phyloP scores from a whole-genome alignment of 2,888 invertebrate genomes.

The Taphrorychus bicolor region DNA sequence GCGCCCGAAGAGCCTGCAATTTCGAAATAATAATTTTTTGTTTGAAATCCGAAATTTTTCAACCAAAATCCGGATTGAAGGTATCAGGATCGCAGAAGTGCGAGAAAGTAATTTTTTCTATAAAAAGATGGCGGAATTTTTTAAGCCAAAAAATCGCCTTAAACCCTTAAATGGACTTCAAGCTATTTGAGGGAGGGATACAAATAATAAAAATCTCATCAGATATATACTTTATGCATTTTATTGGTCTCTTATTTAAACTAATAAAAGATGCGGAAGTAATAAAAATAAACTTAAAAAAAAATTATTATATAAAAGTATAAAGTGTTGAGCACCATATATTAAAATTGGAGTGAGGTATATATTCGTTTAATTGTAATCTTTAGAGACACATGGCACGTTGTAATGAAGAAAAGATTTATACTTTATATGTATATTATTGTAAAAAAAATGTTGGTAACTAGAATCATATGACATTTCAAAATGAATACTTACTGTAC shows the following conservation, averaged over 20 bases:
- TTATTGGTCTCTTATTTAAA: slow-evolving; percentile 1
- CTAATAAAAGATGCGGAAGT: slow-evolving; percentile 25
- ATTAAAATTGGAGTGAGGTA: slow-evolving; percentile 42
- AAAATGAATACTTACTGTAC: slow-evolving; percentile 2
- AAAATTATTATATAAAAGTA: slow-evolving; percentile 39
- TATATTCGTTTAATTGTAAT: slow-evolving; percentile 38
- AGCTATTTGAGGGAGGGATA: no score
- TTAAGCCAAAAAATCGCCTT: no score
- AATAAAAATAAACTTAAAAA: slow-evolving; percentile 34
- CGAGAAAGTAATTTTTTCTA: no score
- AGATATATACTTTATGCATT: slow-evolving; percentile 3
- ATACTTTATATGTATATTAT: slow-evolving; percentile 7
- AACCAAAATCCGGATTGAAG: no score
- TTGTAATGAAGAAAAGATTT: slow-evolving; percentile 14
- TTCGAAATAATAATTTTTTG: no score
- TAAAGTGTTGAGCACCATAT: slow-evolving; percentile 43
- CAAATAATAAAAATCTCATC: no score
- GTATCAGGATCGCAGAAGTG: no score
- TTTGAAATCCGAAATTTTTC: no score
- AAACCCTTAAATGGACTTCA: no score
- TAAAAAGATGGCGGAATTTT: no score
- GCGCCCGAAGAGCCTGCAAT: no score
- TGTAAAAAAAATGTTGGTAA: slow-evolving; percentile 33
- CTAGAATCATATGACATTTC: slow-evolving; percentile 29
- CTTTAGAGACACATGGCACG: slow-evolving; percentile 37